Percentiles rank a stretch among this genome's conserved stretches.
These are phyloP conservation scores for Erebia aethiops DNA, from an alignment of 2,888 invertebrate genomes.

Conservation along the genomic window DNA sequence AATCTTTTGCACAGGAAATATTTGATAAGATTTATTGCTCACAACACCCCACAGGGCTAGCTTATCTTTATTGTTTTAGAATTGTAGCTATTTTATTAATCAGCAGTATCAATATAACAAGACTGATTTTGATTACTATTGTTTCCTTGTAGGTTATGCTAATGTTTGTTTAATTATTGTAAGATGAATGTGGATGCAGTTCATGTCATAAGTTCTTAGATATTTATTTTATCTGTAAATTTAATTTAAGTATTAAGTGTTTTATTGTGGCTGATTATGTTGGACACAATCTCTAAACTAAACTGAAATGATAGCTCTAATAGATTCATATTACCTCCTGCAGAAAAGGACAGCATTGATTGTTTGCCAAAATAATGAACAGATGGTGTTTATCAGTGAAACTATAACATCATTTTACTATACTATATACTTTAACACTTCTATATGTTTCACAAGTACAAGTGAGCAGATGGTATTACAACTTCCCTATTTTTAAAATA, in stretches of 20 bases:
- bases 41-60: slow-evolving; percentile 27
- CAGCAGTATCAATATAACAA: slow-evolving; percentile 43
- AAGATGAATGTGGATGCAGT: background rate
- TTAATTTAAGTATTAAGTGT: background rate
- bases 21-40: slow-evolving; percentile 21
- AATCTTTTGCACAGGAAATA: slow-evolving; percentile 33
- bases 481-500: background rate
- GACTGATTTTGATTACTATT: slow-evolving; percentile 56
- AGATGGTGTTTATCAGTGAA: too few relatives aligned
- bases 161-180: slow-evolving; percentile 4
- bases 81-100: slow-evolving; percentile 33
- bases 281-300: too few relatives aligned
- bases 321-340: too few relatives aligned
- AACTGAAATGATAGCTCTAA: too few relatives aligned
- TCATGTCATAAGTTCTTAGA: background rate
- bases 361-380: too few relatives aligned
- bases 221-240: background rate
- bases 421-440: too few relatives aligned
- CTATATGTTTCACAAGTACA: too few relatives aligned
- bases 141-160: slow-evolving; percentile 31
- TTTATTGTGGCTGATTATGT: background rate
- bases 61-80: slow-evolving; percentile 26
- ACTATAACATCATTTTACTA: background rate
- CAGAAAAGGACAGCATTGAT: too few relatives aligned
- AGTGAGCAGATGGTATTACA: background rate